Evolutionary conservation across 2,888 invertebrate species (phyloP), one percentile per base, ranked within the genome.

Genomic region (Archips xylosteana): DNA sequence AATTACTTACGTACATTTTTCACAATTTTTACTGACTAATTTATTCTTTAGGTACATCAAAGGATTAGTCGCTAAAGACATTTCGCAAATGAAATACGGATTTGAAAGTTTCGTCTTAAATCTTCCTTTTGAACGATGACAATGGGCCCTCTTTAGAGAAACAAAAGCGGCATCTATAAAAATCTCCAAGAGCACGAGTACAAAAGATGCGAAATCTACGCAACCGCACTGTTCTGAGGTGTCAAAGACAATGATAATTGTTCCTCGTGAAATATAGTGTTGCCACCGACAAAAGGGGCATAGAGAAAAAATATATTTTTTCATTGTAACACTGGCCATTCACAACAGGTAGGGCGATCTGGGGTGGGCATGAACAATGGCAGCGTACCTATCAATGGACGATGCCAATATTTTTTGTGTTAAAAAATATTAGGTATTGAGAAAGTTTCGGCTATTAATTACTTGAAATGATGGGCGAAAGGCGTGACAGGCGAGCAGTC

Each of bases 181-280:
- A 80, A 80, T 81, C 81, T 85, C 79, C 79, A 79, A 75, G 45
- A 45, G 75, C 77, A 85, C 86, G 45, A 45, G 75, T 77, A 85
- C 86, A 89, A 87, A 84, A 80, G 78, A 83, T 80, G 80, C 80
- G 80, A 81, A 81, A 79, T 81, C 77, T 76, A 82, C 81, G 83
- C 83, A 85, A 90, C 89, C 90, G 82, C 89, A 87, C 83, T 83
- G 85, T 83, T 86, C 87, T 76, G 80, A 92, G 92, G 92, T 92
- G 94, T 87, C 90, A 94, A 94, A 94, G 92, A 94, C 94, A 94
- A 94, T 93, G 94, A 90, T 94, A 93, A 94, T 94, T 94, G 94
- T 94, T 90, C 92, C 90, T 89, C 87, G 86, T 93, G 92, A 94
- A 91, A 92, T 94, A 94, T 94, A 92, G 93, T 89, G 89, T 89